phyloP scores from a whole-genome alignment of 2,113 vertebrate species.

The human region GRCh38 chr2:28405501-28406000 shows the following conservation, averaged over 20 bases:
- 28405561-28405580: not conserved
- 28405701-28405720: not conserved
- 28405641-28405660: not conserved
- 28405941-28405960: not conserved
- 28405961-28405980: not conserved
- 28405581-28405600: not conserved
- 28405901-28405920: not conserved
- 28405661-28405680: not conserved
- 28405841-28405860: not conserved
- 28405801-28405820: not conserved
- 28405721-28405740: not conserved
- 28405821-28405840: not conserved
- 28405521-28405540: not conserved
- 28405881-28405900: not conserved
- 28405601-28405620: not conserved
- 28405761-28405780: not conserved
- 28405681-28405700: not conserved
- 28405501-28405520: not conserved
- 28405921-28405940: not conserved
- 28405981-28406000: not conserved
- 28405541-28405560: not conserved
- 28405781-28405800: not conserved
- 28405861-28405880: not conserved
- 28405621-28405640: not conserved
- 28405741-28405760: not conserved